These are phyloP conservation scores for Tokudaia muenninki DNA, from an alignment of 2,797 vertebrate species.

Conservation along the genomic window DNA sequence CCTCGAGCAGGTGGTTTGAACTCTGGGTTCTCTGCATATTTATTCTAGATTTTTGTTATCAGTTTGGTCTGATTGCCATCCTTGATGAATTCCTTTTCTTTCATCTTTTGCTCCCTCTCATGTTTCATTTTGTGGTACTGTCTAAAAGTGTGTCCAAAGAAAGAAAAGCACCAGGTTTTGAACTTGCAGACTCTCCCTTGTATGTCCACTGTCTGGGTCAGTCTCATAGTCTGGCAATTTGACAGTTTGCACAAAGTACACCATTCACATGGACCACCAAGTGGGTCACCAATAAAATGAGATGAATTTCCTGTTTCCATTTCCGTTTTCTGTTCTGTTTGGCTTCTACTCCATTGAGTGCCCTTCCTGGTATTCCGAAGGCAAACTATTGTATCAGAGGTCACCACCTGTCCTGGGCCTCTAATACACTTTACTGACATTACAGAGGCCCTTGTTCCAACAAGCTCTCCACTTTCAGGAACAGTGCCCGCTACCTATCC, in stretches of 20 bases:
- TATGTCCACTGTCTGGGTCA: background rate
- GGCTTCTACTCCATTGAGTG: background rate
- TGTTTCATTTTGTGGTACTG: constrained; percentile 1
- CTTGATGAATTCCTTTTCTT: background rate
- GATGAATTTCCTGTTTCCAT: background rate
- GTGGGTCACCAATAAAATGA: background rate
- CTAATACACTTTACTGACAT: background rate
- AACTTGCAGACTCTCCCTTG: background rate
- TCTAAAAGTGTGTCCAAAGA: background rate
- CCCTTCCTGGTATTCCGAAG: background rate
- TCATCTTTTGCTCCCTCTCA: background rate
- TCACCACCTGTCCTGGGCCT: background rate
- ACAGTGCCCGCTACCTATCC: background rate
- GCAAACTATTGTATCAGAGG: background rate
- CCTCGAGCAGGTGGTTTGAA: background rate
- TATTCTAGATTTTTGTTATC: constrained; percentile 20
- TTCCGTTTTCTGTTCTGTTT: background rate
- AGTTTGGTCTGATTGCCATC: constrained; percentile 3
- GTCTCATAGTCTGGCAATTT: background rate
- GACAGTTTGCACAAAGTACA: background rate
- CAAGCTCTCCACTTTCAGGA: background rate
- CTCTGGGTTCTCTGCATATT: background rate
- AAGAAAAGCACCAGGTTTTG: background rate
- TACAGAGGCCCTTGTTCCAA: background rate
- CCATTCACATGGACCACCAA: background rate